Conservation (phyloP, 2,797 vertebrate species). For the Thamnophis elegans region DNA sequence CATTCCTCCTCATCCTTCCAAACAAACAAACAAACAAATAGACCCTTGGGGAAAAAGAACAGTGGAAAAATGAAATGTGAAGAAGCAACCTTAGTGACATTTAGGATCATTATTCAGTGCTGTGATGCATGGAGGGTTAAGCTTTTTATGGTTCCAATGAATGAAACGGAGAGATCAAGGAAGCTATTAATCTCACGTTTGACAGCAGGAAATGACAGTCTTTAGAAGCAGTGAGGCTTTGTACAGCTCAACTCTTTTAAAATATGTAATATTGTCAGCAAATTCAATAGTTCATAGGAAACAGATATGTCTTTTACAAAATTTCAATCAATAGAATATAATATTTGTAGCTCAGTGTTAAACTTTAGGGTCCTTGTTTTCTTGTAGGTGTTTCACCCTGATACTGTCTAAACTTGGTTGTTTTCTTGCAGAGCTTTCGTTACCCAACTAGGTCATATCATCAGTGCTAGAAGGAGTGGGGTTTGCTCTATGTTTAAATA, state of each 20-base stretch:
- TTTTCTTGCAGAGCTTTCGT: neutral
- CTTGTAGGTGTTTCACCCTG: no score
- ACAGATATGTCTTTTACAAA: neutral
- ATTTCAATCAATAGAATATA: neutral
- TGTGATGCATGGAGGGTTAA: neutral
- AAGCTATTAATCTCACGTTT: neutral
- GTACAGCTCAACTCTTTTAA: neutral
- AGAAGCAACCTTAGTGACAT: neutral
- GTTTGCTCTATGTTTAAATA: no score
- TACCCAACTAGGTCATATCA: neutral
- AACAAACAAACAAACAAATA: neutral
- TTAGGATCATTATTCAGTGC: neutral
- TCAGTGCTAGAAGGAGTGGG: no score
- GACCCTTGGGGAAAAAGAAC: neutral
- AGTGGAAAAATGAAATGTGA: neutral
- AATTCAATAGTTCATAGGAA: neutral
- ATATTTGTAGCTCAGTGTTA: neutral
- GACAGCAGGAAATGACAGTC: neutral
- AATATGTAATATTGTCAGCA: neutral
- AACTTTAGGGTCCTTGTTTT: neutral
- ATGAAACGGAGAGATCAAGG: neutral
- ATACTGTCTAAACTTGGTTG: constrained; percentile 61
- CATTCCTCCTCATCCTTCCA: neutral
- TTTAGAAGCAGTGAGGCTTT: neutral
- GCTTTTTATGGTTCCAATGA: neutral